Base-by-base conservation (phyloP, 2,113 vertebrate genomes). In the Zosterops borbonicus region DNA sequence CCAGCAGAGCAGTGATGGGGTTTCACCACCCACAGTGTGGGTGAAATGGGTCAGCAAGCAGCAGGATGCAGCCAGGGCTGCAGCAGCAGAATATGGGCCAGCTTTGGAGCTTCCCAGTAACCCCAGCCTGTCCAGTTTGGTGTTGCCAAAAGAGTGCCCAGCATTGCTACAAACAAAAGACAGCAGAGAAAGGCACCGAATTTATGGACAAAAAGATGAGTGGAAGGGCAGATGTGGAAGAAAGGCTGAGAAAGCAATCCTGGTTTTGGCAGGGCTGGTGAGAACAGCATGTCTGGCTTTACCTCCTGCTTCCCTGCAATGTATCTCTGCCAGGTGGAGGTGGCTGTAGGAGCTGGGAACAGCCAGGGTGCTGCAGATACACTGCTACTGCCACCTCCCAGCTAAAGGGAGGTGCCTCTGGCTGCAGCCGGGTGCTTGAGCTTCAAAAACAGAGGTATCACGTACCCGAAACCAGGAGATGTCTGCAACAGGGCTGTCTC, bases 401-500 rank as follows among this genome's bases (percentile, higher is more conserved):
- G 56, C 24, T 37, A 9, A 50, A 28, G 35, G 31, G 6, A 71
- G 33, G 31, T 35, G 28, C 6, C 63, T 59, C 47, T 49, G 82
- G 31, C 74, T 59, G 23, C 53, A 73, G 63, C 18, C 1, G 0
- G 9, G 39, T 68, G 49, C 44, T 50, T 59, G 33, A 60, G 25
- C 68, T 89, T 77, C 1, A 2, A 24, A 49, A 78, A 42, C 2
- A 9, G 63, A 73, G 41, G 16, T 19, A 42, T 22, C 28, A 25
- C 0, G 1, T 17, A 73, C 46, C n/a, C 0, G 0, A 83, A 79
- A 33, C 44, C 2, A 21, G 68, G 52, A 79, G 1, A 55, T 20
- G 58, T 28, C 47, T 83, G 47, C 37, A 16, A 14, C 56, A 50
- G 67, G 35, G 79, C 39, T 64, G 24, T 24, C 7, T 59, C 42